Base-by-base conservation (phyloP, 2,888 invertebrate species). In the Barypeithes pellucidus region DNA sequence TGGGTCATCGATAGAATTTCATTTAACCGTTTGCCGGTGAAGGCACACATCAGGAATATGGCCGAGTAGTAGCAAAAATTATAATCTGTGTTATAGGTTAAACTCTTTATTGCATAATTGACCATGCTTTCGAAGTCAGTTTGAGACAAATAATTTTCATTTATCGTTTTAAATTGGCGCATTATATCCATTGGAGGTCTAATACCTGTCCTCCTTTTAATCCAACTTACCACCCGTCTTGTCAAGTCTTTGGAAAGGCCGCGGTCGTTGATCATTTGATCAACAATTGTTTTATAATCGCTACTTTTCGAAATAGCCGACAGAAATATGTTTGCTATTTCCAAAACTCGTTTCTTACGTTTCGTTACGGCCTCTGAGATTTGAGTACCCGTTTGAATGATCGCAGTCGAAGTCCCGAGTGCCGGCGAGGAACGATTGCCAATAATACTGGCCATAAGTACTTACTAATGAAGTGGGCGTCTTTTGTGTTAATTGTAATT, bases 91-190 rank as follows among this genome's bases (percentile, higher is more conserved):
- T 43, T 43, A n/a, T 43, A 16, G 1, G 3, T 3, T 5, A 43
- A n/a, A 43, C 43, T 43, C 14, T 2, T 14, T 14, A 16, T 14
- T 1, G 43, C 43, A 43, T 43, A 43, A 3, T 43, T 14, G 1
- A 43, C 14, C 43, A 43, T 43, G 9, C 14, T 43, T 14, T 43
- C 14, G 43, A 43, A 43, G 2, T 43, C 14, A 3, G 2, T 9
- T 43, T 43, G 43, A 3, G 43, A 43, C 43, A 43, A 3, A n/a
- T 43, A 43, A 43, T 43, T 43, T 43, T 43, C 43, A 14, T 43
- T 43, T n/a, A 43, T 16, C 1, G 43, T 43, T 14, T 14, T 43
- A 43, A 43, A 16, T 43, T 43, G 43, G 2, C 9, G 16, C 43
- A 43, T 43, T 7, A 43, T 2, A 14, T 43, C 16, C 1, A 5